phyloP scores from a whole-genome alignment of 2,888 invertebrate genomes.

The Rhabditoides inermis region DNA sequence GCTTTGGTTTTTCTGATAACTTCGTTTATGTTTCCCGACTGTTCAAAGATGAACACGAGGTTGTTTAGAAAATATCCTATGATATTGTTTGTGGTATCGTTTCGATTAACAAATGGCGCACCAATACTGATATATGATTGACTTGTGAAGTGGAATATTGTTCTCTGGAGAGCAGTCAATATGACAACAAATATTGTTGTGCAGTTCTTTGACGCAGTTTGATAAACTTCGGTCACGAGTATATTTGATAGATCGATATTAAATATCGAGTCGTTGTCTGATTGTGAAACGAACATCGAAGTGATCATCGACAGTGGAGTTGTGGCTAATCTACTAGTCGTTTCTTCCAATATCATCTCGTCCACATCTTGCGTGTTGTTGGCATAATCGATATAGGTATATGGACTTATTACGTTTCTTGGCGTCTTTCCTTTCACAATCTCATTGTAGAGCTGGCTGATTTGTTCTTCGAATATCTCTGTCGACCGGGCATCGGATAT shows the following conservation, averaged over 20 bases:
- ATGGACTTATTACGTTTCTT: too few species aligned
- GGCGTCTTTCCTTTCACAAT: too few species aligned
- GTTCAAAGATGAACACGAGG: constrained; percentile 15
- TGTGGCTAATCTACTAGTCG: too few species aligned
- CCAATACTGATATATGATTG: constrained; percentile 20
- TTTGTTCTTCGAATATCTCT: too few species aligned
- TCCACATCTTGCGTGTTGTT: too few species aligned
- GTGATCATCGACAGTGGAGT: too few species aligned
- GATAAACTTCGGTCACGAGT: too few species aligned
- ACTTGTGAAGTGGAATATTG: not conserved
- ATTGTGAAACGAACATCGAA: too few species aligned
- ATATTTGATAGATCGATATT: too few species aligned
- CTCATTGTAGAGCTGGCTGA: constrained; percentile 13
- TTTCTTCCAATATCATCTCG: not conserved
- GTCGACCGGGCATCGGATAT: constrained; percentile 28
- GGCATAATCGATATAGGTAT: constrained; percentile 8
- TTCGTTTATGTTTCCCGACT: not conserved
- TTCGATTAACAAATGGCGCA: constrained; percentile 24
- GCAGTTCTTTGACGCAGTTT: not conserved
- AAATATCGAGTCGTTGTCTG: too few species aligned
- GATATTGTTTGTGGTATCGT: constrained; percentile 11
- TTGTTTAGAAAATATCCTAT: constrained; percentile 41
- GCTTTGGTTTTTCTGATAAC: too few species aligned
- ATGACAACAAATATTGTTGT: constrained; percentile 6
- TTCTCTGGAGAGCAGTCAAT: not conserved